Conservation (phyloP, 2,113 vertebrate genomes). For the Paralichthys olivaceus region DNA sequence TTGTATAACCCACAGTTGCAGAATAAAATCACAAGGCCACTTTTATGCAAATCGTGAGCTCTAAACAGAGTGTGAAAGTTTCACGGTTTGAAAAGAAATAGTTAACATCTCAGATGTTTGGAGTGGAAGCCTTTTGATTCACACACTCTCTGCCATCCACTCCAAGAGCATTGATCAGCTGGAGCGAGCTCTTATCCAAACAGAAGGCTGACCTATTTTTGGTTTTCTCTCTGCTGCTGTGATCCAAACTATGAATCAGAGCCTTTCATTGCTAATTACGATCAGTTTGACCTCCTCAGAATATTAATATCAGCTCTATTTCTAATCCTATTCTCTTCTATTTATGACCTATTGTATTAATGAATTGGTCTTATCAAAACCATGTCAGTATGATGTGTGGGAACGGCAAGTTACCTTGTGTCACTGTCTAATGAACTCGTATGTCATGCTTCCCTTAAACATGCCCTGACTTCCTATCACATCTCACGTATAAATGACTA, state of each 20-base stretch:
- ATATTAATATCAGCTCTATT: background rate
- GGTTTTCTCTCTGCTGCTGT: constrained; percentile 36
- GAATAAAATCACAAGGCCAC: no score
- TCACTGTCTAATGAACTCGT: constrained; percentile 33
- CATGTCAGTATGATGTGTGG: constrained; percentile 8
- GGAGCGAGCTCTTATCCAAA: constrained; percentile 45
- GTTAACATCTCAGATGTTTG: constrained; percentile 40
- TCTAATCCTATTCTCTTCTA: constrained; percentile 11
- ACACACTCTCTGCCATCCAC: constrained; percentile 25
- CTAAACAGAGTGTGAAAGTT: constrained; percentile 15
- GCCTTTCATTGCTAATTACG: constrained; percentile 17
- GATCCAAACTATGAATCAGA: constrained; percentile 41
- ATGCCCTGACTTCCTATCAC: constrained; percentile 52
- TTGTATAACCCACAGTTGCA: no score
- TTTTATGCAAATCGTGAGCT: background rate
- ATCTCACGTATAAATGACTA: constrained; percentile 28
- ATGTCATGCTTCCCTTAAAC: constrained; percentile 26
- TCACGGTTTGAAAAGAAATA: constrained; percentile 31
- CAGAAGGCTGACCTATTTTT: constrained; percentile 58
- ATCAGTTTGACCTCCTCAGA: constrained; percentile 11
- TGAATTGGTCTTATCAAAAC: background rate
- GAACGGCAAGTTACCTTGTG: constrained; percentile 36
- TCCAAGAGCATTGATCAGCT: constrained; percentile 49
- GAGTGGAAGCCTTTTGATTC: constrained; percentile 57
- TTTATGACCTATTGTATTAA: constrained; percentile 27